A percentile compares a stretch with the other conserved stretches of the same genome.
Evolutionary conservation across 2,888 invertebrate species (phyloP).

Genomic region (Sminthurinus aureus): DNA sequence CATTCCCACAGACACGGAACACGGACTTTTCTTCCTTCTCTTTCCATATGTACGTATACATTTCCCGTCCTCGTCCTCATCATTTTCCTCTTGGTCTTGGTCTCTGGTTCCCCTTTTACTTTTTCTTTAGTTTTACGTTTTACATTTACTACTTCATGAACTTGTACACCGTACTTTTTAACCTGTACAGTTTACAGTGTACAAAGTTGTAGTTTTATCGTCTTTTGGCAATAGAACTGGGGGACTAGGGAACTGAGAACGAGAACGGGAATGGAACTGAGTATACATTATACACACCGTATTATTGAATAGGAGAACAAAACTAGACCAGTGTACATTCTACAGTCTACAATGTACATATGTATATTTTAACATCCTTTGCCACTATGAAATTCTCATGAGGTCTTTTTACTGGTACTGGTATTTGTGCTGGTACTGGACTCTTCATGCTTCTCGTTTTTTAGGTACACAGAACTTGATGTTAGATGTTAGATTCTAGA

Average conservation of each 20-base stretch:
- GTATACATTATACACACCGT: background rate
- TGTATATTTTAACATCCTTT: background rate
- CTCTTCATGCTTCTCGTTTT: background rate
- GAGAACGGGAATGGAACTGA: background rate
- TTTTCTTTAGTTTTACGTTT: background rate
- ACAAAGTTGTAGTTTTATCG: too few species aligned
- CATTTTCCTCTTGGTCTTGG: background rate
- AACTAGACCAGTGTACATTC: background rate
- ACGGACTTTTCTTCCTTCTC: background rate
- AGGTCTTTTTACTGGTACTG: background rate
- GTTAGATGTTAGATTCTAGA: too few species aligned
- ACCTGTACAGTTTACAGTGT: too few species aligned
- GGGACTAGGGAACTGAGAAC: background rate
- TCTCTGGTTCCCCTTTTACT: background rate
- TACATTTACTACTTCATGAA: constrained; percentile 31
- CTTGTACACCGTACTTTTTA: constrained; percentile 20
- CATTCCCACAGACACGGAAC: too few species aligned
- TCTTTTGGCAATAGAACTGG: background rate
- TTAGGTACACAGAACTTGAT: background rate
- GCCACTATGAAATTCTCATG: constrained; percentile 33
- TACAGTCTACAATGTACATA: background rate
- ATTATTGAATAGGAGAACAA: background rate
- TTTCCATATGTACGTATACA: background rate
- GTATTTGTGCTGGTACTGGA: too few species aligned
- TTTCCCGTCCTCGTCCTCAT: background rate